Base-by-base conservation (phyloP, 2,888 invertebrate species). In the Cremastobaeus sp. region DNA sequence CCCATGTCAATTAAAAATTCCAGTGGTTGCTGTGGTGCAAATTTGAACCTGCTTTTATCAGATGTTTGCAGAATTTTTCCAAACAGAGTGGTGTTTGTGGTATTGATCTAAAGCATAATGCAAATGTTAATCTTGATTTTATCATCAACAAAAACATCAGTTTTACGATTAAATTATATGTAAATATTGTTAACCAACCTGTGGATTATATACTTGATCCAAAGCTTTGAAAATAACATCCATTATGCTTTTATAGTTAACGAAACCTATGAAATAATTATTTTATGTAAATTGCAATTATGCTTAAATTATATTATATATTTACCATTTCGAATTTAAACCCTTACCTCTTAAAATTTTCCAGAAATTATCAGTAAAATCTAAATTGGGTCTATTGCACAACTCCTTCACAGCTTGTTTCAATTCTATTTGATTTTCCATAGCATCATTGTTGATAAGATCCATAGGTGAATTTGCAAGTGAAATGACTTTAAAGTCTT, bases 1-100 rank as follows among this genome's bases (percentile, higher is more conserved):
- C 85, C 86, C 62, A 83, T 80, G 37, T 86, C 84, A 17, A 85
- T 73, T 0, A 83, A 59, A 37, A 83, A 75, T 76, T 86, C 84
- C 52, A 86, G 75, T 0, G 84, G 81, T 35, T 83, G 68, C 75
- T 79, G 78, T 54, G 79, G 81, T n/a, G 74, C 70, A 9, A 84
- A 62, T 43, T 60, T 72, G 2, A 48, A n/a, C 14, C 41, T 41
- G n/a, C 43, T 59, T 37, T 69, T 41, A 20, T 54, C 43, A 1
- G 48, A 17, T 6, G 28, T 50, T 21, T 65, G 41, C 18, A 64
- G 30, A 1, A 69, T 6, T 60, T 69, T 69, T 37, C 34, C 64
- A 43, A 72, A 69, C 11, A 48, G 39, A 12, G 72, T 76, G 6
- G 64, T 8, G 34, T 76, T 72, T 6, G 43, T 59, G 17, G 64